These are phyloP conservation scores for Oreochromis niloticus DNA, from an alignment of 2,113 vertebrate genomes.

Conservation along the genomic window DNA sequence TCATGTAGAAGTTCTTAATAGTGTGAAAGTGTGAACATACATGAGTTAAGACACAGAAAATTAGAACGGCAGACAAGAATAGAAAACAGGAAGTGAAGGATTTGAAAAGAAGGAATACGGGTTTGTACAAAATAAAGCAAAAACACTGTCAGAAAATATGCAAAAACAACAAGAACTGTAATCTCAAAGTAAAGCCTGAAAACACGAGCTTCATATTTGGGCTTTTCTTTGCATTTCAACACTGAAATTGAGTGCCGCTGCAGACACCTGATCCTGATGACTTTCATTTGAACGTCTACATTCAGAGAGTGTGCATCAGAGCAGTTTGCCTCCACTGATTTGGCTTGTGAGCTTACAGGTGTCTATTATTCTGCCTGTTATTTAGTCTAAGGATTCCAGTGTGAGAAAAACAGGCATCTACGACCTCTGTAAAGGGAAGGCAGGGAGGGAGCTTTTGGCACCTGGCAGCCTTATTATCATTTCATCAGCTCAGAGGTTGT, in stretches of 20 bases:
- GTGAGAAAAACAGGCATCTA: background rate
- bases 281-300: background rate
- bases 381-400: conserved; percentile 27
- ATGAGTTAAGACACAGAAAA: background rate
- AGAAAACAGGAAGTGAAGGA: background rate
- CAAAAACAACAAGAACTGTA: background rate
- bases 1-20: background rate
- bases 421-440: background rate
- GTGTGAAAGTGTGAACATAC: background rate
- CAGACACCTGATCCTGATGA: background rate
- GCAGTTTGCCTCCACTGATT: background rate
- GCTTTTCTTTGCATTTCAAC: background rate
- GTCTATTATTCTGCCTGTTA: background rate
- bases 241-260: fast-evolving
- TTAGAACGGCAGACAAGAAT: background rate
- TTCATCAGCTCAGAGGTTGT: background rate
- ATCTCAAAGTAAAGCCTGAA: background rate
- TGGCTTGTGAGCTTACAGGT: background rate
- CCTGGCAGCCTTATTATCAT: conserved; percentile 17
- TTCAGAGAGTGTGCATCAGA: background rate
- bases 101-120: background rate
- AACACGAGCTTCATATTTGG: background rate
- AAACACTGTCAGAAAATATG: fast-evolving
- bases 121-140: background rate
- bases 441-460: background rate